phyloP scores from a whole-genome alignment of 2,888 invertebrate species.

The Embidobia sp. region DNA sequence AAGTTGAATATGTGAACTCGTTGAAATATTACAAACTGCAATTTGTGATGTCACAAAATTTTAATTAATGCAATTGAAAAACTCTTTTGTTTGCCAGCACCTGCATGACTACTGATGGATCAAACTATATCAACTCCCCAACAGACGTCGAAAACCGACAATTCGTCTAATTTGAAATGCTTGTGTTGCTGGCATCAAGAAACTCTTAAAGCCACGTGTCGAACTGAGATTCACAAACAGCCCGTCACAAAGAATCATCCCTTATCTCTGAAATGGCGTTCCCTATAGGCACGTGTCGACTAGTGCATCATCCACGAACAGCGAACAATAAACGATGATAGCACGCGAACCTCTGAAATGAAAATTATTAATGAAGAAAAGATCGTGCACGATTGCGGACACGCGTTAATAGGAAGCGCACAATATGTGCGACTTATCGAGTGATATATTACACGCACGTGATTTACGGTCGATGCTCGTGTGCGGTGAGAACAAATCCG shows the following conservation, averaged over 20 bases:
- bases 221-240: conserved; percentile 56
- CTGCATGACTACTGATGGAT: conserved; percentile 4
- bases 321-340: conserved; percentile 55
- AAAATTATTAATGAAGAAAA: conserved; percentile 63
- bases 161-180: conserved; percentile 52
- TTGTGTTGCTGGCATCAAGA: conserved; percentile 55
- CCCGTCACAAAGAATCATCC: conserved; percentile 49
- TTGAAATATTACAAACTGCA: too few relatives aligned
- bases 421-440: conserved; percentile 55
- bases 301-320: conserved; percentile 47
- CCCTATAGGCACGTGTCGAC: conserved; percentile 52
- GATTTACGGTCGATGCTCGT: conserved; percentile 36
- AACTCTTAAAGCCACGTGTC: conserved; percentile 57
- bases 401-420: conserved; percentile 56
- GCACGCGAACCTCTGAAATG: conserved; percentile 37
- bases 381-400: conserved; percentile 60
- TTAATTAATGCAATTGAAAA: too few relatives aligned
- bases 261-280: conserved; percentile 46
- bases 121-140: not conserved
- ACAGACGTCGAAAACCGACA: conserved; percentile 20
- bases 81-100: too few relatives aligned
- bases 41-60: too few relatives aligned
- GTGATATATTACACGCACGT: conserved; percentile 53
- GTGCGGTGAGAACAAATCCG: conserved; percentile 35
- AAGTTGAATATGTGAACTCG: too few relatives aligned